A percentile compares a stretch with the other conserved stretches of the same genome.
Evolutionary conservation across 2,113 vertebrate species (phyloP).

Genomic region (Syngnathoides biaculeatus): DNA sequence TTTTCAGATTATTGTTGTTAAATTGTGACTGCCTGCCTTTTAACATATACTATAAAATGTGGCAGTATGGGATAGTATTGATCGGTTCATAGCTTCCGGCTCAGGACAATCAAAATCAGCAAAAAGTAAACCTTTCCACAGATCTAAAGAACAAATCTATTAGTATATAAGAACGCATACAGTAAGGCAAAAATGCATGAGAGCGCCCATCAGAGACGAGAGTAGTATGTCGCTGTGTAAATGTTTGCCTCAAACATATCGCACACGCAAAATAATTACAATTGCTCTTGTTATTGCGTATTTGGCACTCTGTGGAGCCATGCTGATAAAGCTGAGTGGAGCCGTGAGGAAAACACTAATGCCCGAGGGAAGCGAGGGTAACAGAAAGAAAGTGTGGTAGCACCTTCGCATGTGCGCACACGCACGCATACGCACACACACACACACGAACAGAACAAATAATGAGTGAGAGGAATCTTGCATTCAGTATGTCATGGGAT

Average conservation of each 20-base stretch:
- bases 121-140: constrained; percentile 54
- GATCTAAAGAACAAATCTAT: constrained; percentile 53
- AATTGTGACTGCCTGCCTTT: constrained; percentile 32
- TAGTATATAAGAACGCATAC: constrained; percentile 32
- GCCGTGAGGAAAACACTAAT: constrained; percentile 63
- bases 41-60: constrained; percentile 22
- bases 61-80: constrained; percentile 53
- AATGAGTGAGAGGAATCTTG: constrained; percentile 41
- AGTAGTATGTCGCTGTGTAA: constrained; percentile 6
- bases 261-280: constrained; percentile 55
- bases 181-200: constrained; percentile 22
- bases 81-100: constrained; percentile 49
- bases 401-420: constrained; percentile 43
- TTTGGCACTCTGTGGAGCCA: constrained; percentile 36
- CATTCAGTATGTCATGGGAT: constrained; percentile 36
- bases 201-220: constrained; percentile 11
- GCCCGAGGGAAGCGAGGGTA: constrained; percentile 54
- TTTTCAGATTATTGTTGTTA: constrained; percentile 32
- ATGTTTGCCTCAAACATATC: constrained; percentile 33
- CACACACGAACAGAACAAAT: constrained; percentile 12
- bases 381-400: constrained; percentile 57
- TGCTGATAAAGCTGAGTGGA: constrained; percentile 51
- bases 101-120: constrained; percentile 60
- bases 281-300: constrained; percentile 44
- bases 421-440: constrained; percentile 22